phyloP scores from a whole-genome alignment of 1,140 invertebrate genomes.

The Rhagoletis zephyria region DNA sequence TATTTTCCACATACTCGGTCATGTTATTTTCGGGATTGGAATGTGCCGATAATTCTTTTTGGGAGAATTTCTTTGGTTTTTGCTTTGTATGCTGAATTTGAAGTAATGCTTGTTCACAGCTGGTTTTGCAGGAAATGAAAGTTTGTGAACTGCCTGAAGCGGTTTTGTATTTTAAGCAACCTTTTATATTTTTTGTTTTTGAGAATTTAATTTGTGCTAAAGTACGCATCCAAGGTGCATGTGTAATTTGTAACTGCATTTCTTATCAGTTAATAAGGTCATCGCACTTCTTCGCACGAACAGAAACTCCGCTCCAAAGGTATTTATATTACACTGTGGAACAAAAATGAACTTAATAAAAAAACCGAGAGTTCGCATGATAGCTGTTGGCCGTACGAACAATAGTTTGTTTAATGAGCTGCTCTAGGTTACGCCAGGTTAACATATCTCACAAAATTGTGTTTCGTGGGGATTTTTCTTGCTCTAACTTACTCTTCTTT shows the following conservation, averaged over 20 bases:
- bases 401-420: no score
- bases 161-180: background rate
- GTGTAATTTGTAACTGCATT: background rate
- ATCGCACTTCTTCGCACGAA: background rate
- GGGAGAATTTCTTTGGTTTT: background rate
- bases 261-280: background rate
- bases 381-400: no score
- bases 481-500: no score
- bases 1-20: slow-evolving; percentile 34
- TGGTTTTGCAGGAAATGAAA: slow-evolving; percentile 26
- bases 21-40: slow-evolving; percentile 44
- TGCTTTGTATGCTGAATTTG: background rate
- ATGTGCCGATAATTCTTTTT: slow-evolving; percentile 24
- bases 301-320: background rate
- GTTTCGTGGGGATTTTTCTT: no score
- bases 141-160: slow-evolving; percentile 20
- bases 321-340: no score
- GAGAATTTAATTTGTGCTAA: background rate
- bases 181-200: background rate
- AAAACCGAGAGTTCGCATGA: no score
- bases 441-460: no score
- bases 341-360: no score
- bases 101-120: background rate
- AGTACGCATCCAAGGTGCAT: background rate
- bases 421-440: no score